These are phyloP conservation scores for Lacerta agilis DNA, from an alignment of 2,797 vertebrate species.

Conservation along the genomic window DNA sequence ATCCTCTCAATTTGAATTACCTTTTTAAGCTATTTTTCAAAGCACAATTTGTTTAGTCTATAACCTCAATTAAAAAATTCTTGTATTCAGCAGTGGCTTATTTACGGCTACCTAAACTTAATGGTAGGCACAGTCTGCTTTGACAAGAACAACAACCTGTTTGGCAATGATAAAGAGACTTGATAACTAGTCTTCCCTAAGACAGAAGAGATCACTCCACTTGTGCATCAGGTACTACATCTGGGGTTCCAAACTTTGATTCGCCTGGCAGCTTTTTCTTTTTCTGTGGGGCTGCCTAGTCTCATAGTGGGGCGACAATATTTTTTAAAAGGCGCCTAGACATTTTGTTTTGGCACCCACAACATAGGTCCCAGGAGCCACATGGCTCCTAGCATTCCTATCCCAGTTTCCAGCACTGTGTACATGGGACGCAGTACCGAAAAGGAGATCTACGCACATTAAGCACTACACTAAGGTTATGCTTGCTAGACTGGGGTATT, in stretches of 20 bases:
- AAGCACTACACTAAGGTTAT: neutral
- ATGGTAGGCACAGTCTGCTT: no score
- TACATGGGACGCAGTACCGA: neutral
- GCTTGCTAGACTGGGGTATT: fast-evolving
- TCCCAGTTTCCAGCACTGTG: no score
- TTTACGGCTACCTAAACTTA: neutral
- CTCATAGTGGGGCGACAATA: no score
- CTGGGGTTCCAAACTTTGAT: neutral
- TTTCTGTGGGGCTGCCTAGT: no score
- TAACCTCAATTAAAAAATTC: neutral
- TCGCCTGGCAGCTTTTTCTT: no score
- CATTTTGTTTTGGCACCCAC: no score
- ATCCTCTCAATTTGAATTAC: neutral
- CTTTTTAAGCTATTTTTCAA: neutral
- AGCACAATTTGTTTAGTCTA: neutral
- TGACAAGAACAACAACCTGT: neutral
- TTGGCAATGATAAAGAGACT: neutral
- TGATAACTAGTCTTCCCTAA: neutral
- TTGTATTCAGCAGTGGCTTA: neutral
- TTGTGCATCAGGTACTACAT: neutral
- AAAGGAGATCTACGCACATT: neutral
- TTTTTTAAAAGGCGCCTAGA: neutral
- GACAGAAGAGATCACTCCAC: neutral
- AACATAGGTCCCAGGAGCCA: no score
- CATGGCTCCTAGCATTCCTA: no score